These are phyloP conservation scores for Thymelicus sylvestris DNA, from an alignment of 2,888 invertebrate species.

Conservation along the genomic window DNA sequence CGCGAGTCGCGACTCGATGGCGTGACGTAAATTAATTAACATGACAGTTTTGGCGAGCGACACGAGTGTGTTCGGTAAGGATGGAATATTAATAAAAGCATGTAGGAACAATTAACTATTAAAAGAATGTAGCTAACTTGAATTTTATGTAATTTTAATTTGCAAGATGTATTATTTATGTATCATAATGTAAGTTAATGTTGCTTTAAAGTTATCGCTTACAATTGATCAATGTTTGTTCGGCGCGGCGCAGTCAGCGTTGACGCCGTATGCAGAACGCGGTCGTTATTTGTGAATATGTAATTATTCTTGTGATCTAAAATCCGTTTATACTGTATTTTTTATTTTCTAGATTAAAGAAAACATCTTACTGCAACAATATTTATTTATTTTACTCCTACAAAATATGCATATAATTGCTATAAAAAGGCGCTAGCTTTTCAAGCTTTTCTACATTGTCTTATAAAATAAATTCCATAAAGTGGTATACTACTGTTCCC, in stretches of 20 bases:
- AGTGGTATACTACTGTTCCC: no score
- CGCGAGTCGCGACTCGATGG: slow-evolving; percentile 39
- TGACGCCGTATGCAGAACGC: slow-evolving; percentile 70
- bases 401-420: slow-evolving; percentile 12
- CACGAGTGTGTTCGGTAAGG: slow-evolving; percentile 54
- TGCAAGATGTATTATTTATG: slow-evolving; percentile 84
- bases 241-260: slow-evolving; percentile 56
- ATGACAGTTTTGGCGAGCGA: slow-evolving; percentile 59
- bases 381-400: slow-evolving; percentile 52
- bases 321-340: slow-evolving; percentile 84
- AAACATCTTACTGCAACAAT: slow-evolving; percentile 77
- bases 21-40: slow-evolving; percentile 50
- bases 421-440: not conserved
- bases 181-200: slow-evolving; percentile 82
- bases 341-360: slow-evolving; percentile 85
- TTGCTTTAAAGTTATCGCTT: slow-evolving; percentile 82
- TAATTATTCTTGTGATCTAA: slow-evolving; percentile 85
- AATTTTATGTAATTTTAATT: slow-evolving; percentile 82
- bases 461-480: no score
- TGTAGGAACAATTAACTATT: slow-evolving; percentile 79
- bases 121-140: slow-evolving; percentile 81
- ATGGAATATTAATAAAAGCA: slow-evolving; percentile 63
- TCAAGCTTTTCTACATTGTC: no score
- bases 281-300: slow-evolving; percentile 84
- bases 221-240: slow-evolving; percentile 72